Base-by-base conservation (phyloP, 2,888 invertebrate species). In the Tipula vernalis region DNA sequence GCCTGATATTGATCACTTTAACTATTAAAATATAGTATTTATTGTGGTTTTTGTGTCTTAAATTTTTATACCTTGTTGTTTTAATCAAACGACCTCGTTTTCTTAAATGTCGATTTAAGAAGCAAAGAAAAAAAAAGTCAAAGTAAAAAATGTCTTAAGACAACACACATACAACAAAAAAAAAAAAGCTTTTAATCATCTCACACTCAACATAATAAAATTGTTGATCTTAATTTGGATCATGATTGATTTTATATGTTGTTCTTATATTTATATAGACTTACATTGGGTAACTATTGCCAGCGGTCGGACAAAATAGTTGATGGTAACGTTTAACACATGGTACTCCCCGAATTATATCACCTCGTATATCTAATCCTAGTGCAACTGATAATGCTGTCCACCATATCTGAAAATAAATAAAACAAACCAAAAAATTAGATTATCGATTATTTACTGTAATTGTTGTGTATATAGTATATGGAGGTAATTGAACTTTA, bases 221-320 rank as follows among this genome's bases (percentile, higher is more conserved):
- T 71, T 71, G 71, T 71, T 71, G 71, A 71, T 71, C 71, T 71
- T 71, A 71, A 71, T 71, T 71, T 71, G 28, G 71, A 71, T 71
- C 71, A 71, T 71, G 71, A 71, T 71, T 71, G 18, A 71, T 71
- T 15, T 15, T 28, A 28, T 28, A 12, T 51, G 51, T 51, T 47
- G 47, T 47, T 5, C 6, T 4, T 39, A 44, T 44, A 44, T 42
- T 8, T 47, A 47, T 47, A 13, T 13, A 85, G 87, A 94, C 95
- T 96, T 93, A 98, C 98, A 96, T 93, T 89, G 98, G 98, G 92
- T 98, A 98, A 88, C 95, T 96, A 90, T 96, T 97, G 89, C 98
- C 98, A 88, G 98, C 97, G 44, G 97, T 96, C 47, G 98, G 97
- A 91, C 98, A 98, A 92, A 96, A 97, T 87, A 98, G 93, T 91